A percentile compares a stretch with the other conserved stretches of the same genome.
phyloP scores from a whole-genome alignment of 2,888 invertebrate species.

The Pachycephus smyrnensis region DNA sequence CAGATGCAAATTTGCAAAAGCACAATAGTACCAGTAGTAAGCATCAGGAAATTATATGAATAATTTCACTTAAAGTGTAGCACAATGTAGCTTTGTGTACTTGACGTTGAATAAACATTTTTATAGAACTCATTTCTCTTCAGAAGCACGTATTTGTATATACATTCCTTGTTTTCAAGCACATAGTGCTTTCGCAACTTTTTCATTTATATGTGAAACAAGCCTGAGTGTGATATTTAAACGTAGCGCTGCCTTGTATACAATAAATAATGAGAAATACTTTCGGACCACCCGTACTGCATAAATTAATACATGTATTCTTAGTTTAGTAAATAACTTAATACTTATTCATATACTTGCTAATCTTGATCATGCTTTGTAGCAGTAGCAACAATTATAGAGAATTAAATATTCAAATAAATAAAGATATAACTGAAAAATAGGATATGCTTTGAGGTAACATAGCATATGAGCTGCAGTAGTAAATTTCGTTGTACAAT shows the following conservation, averaged over 20 bases:
- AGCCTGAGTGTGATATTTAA: neutral
- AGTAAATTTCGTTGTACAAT: neutral
- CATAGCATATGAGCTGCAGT: neutral
- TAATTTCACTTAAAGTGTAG: neutral
- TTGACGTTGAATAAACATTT: neutral
- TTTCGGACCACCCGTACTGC: neutral
- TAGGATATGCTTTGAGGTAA: neutral
- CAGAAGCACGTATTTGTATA: neutral
- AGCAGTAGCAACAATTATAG: neutral
- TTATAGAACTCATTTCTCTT: neutral
- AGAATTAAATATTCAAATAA: constrained; percentile 2
- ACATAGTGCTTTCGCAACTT: neutral
- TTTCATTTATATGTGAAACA: neutral
- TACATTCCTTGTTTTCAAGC: neutral
- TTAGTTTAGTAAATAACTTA: neutral
- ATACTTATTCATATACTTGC: constrained; percentile 3
- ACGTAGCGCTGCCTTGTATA: neutral
- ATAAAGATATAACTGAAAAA: neutral
- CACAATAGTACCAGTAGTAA: neutral
- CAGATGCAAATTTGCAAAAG: neutral
- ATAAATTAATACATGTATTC: neutral
- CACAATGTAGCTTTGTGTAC: neutral
- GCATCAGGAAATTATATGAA: neutral
- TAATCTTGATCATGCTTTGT: neutral
- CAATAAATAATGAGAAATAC: neutral